Evolutionary conservation across 2,797 vertebrate genomes (phyloP).

Genomic region (Percopsis omiscomaycus): DNA sequence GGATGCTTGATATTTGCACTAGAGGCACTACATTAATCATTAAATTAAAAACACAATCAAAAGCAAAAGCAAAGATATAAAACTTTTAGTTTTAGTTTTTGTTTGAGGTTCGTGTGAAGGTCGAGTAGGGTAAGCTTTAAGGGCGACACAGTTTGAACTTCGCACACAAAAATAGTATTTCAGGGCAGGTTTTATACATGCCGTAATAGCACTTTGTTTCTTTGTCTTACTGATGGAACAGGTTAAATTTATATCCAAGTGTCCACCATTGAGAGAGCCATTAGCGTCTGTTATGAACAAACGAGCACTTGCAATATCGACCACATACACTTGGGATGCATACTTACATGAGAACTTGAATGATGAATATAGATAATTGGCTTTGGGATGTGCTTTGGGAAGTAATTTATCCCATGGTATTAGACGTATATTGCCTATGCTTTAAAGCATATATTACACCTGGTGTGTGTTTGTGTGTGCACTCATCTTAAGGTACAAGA

Average conservation of each 20-base stretch:
- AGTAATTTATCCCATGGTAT: conserved; percentile 21
- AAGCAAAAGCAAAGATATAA: conserved; percentile 59
- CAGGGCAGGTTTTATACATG: conserved; percentile 25
- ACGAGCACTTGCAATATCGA: not conserved
- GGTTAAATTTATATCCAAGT: conserved; percentile 27
- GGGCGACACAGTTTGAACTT: conserved; percentile 38
- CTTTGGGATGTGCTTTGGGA: conserved; percentile 28
- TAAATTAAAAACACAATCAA: conserved; percentile 56
- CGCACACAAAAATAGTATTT: conserved; percentile 27
- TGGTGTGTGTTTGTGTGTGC: conserved; percentile 23
- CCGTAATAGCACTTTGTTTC: conserved; percentile 19
- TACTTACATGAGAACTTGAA: not conserved
- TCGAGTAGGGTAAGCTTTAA: conserved; percentile 51
- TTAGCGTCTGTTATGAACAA: conserved; percentile 16
- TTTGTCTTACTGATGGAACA: conserved; percentile 10
- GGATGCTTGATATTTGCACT: conserved; percentile 33
- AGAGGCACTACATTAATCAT: conserved; percentile 57
- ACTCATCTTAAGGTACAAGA: conserved; percentile 33
- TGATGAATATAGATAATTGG: conserved; percentile 8
- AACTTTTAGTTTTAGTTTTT: conserved; percentile 22
- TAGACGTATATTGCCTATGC: conserved; percentile 27
- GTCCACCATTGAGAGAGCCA: conserved; percentile 13
- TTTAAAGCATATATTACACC: conserved; percentile 31
- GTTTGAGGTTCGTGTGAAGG: conserved; percentile 53
- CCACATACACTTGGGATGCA: not conserved